phyloP scores from a whole-genome alignment of 2,113 vertebrate genomes.

The Hippocampus barbouri region DNA sequence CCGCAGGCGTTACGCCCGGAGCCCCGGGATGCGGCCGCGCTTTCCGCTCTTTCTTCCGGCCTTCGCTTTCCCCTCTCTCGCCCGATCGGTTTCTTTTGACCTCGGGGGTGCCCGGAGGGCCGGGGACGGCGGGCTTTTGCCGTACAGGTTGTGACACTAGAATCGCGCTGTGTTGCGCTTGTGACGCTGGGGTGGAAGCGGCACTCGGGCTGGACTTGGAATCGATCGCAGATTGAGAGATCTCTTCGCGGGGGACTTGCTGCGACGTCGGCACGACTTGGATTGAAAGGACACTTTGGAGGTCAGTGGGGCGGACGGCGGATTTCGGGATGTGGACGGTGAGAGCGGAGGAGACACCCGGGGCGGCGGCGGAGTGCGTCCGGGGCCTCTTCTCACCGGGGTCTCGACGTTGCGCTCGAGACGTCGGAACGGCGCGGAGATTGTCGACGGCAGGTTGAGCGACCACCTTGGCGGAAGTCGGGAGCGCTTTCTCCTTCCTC shows the following conservation, averaged over 20 bases:
- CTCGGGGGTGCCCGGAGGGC: constrained; percentile 25
- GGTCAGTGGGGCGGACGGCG: not conserved
- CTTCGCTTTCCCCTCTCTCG: constrained; percentile 34
- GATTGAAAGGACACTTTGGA: constrained; percentile 12
- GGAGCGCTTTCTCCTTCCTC: constrained; percentile 31
- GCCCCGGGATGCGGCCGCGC: not conserved
- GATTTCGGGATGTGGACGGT: too few relatives aligned
- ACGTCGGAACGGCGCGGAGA: not conserved
- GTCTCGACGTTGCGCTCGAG: not conserved
- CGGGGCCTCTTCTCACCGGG: constrained; percentile 4
- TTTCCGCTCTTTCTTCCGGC: constrained; percentile 48
- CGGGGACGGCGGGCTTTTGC: constrained; percentile 16
- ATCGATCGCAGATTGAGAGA: not conserved
- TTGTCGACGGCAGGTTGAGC: not conserved
- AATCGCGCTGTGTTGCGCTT: not conserved
- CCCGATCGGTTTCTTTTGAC: constrained; percentile 58
- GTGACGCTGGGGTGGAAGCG: constrained; percentile 19
- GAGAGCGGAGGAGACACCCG: too few relatives aligned
- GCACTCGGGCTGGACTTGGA: not conserved
- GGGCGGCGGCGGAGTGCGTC: too few relatives aligned
- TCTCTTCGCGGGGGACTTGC: not conserved
- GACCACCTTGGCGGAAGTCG: constrained; percentile 5
- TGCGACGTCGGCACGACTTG: not conserved
- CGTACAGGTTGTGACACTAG: not conserved
- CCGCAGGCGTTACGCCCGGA: not conserved